phyloP scores from a whole-genome alignment of 2,797 vertebrate species.

The Falco concolor region DNA sequence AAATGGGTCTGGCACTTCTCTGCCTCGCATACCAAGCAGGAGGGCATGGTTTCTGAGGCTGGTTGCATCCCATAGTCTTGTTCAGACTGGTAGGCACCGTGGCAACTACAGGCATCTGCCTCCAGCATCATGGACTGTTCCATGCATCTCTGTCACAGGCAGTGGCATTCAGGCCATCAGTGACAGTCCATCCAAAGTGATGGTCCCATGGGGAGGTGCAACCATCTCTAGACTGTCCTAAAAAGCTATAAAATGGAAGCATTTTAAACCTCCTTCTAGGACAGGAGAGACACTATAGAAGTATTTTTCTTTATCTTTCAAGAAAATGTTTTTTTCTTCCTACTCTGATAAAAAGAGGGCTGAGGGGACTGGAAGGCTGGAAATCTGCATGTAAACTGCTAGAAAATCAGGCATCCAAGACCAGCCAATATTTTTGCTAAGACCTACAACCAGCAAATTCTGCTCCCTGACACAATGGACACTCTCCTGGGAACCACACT shows the following conservation, averaged over 20 bases:
- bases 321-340: background rate
- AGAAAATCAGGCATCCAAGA: background rate
- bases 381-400: background rate
- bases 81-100: background rate
- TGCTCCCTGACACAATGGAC: accelerated
- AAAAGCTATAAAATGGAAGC: background rate
- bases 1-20: background rate
- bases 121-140: background rate
- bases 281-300: background rate
- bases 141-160: background rate
- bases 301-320: background rate
- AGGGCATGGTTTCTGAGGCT: background rate
- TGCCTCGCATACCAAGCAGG: background rate
- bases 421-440: background rate
- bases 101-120: background rate
- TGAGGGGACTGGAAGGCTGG: background rate
- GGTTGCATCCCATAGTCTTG: background rate
- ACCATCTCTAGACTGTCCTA: background rate
- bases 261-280: background rate
- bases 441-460: background rate
- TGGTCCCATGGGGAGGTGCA: background rate
- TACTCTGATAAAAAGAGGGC: background rate
- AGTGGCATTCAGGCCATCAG: background rate
- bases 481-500: background rate
- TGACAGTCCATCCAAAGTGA: background rate